Conservation (phyloP, 2,888 invertebrate genomes). For the Penaeus monodon region DNA sequence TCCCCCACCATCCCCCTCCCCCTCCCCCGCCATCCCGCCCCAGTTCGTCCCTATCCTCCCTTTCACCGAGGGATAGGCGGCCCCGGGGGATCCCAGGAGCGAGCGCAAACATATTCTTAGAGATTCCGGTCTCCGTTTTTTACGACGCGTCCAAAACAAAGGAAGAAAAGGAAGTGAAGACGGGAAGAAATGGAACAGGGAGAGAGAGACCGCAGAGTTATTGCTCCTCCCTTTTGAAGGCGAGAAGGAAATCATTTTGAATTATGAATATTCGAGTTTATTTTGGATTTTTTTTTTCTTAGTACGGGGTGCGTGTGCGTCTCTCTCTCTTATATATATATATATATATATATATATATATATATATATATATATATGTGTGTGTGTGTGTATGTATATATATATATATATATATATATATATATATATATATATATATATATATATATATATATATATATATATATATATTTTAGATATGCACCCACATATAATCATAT, state of each 20-base stretch:
- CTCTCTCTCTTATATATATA: conserved; percentile 1
- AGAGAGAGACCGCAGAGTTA: conserved; percentile 27
- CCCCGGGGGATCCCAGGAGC: background rate
- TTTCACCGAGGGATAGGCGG: background rate
- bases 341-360: conserved; percentile 5
- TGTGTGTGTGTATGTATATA: background rate
- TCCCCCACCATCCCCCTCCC: too few relatives aligned
- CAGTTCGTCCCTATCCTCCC: too few relatives aligned
- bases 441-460: conserved; percentile 9
- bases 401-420: background rate
- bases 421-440: conserved; percentile 7
- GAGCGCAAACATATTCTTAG: conserved; percentile 32
- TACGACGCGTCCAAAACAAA: conserved; percentile 41
- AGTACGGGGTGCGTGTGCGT: background rate
- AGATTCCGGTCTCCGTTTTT: conserved; percentile 40
- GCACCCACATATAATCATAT: background rate
- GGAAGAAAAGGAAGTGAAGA: conserved; percentile 30
- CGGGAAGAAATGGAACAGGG: conserved; percentile 25
- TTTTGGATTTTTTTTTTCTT: background rate
- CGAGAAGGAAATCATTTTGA: conserved; percentile 45
- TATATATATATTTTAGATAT: conserved; percentile 28
- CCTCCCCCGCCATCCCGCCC: too few relatives aligned
- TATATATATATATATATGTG: background rate
- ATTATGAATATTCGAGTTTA: conserved; percentile 28
- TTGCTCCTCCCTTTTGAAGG: conserved; percentile 40